These are phyloP conservation scores for Colistium nudipinnis DNA, from an alignment of 2,113 vertebrate genomes.

Conservation along the genomic window DNA sequence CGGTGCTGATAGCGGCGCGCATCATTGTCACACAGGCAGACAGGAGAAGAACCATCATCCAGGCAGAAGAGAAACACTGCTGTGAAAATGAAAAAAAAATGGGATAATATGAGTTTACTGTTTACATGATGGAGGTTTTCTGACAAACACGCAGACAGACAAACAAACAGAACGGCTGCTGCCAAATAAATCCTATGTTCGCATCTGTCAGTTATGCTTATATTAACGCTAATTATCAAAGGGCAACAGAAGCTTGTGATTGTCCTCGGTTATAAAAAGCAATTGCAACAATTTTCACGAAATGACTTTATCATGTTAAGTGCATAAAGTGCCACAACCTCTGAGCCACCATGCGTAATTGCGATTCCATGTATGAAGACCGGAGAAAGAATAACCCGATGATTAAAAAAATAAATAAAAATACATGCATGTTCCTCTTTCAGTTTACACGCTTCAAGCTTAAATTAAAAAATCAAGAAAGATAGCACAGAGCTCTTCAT, in stretches of 20 bases:
- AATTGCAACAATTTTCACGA: too few relatives aligned
- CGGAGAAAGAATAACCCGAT: conserved; percentile 1
- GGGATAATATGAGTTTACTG: conserved; percentile 41
- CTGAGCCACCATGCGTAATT: conserved; percentile 14
- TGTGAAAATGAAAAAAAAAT: conserved; percentile 38
- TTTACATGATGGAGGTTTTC: conserved; percentile 33
- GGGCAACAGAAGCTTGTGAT: background rate
- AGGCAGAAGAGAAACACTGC: conserved; percentile 30
- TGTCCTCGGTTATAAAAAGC: background rate
- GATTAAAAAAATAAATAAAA: background rate
- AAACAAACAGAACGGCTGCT: conserved; percentile 3
- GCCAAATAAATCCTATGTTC: background rate
- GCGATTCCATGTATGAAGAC: conserved; percentile 10
- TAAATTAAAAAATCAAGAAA: too few relatives aligned
- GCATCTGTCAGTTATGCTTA: background rate
- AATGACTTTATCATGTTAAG: background rate
- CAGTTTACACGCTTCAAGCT: too few relatives aligned
- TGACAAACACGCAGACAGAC: conserved; percentile 3
- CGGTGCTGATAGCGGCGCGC: conserved; percentile 46
- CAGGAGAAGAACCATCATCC: conserved; percentile 49
- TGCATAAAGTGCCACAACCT: conserved; percentile 4
- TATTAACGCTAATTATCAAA: background rate
- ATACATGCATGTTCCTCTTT: too few relatives aligned
- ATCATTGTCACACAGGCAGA: conserved; percentile 48
- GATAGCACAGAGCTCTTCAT: too few relatives aligned